A percentile compares a stretch with the other conserved stretches of the same genome.
phyloP scores from a whole-genome alignment of 2,888 invertebrate genomes.

The Timema cristinae region DNA sequence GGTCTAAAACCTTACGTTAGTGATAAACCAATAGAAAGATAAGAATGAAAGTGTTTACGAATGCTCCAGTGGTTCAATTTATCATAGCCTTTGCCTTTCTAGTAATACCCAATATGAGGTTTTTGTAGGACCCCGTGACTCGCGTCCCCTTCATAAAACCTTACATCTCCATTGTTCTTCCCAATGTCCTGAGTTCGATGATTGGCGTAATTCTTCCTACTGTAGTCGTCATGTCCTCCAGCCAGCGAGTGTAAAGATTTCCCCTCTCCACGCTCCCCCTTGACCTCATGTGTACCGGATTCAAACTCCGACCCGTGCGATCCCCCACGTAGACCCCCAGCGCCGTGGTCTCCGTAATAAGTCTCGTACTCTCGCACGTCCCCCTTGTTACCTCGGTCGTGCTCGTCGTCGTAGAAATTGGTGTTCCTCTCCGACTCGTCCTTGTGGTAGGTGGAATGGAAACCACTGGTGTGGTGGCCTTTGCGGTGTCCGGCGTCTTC shows the following conservation, averaged over 20 bases:
- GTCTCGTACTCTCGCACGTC: neutral
- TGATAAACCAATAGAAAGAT: too few species aligned
- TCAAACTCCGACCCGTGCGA: neutral
- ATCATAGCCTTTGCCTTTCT: too few species aligned
- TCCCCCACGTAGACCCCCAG: neutral
- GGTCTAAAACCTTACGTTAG: too few species aligned
- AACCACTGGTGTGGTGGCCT: slow-evolving; percentile 30
- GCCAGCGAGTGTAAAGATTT: neutral
- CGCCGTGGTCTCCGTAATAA: neutral
- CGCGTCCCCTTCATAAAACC: too few species aligned
- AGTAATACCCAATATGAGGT: too few species aligned
- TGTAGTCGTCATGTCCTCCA: neutral
- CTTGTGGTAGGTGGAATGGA: slow-evolving; percentile 32
- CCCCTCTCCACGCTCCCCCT: neutral
- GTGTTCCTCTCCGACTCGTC: slow-evolving; percentile 33
- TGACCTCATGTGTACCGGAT: neutral
- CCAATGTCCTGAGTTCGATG: too few species aligned
- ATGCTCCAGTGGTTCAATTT: too few species aligned
- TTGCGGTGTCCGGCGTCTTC: slow-evolving; percentile 27
- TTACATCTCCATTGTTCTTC: too few species aligned
- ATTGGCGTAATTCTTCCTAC: too few species aligned
- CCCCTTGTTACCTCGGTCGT: slow-evolving; percentile 23
- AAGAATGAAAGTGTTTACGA: too few species aligned
- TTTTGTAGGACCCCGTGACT: too few species aligned
- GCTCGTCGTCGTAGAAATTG: slow-evolving; percentile 31